These are phyloP conservation scores for Kryptolebias marmoratus DNA, from an alignment of 2,113 vertebrate genomes.

Conservation along the genomic window DNA sequence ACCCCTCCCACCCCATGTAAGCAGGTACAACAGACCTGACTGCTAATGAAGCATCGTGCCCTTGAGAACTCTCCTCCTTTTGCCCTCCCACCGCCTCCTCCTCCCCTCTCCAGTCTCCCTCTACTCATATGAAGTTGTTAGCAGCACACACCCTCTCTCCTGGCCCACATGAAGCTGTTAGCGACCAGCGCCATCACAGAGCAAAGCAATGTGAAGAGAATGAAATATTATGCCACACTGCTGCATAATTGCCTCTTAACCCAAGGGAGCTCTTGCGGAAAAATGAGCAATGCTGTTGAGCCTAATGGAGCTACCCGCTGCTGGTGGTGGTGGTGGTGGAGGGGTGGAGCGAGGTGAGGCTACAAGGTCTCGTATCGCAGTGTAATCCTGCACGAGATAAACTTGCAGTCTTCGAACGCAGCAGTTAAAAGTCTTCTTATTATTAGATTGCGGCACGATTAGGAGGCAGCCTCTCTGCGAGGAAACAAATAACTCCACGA, in stretches of 20 bases:
- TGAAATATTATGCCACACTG: constrained; percentile 82
- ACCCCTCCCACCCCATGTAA: constrained; percentile 10
- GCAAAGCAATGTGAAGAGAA: constrained; percentile 75
- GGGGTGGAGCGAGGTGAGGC: constrained; percentile 49
- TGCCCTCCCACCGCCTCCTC: background rate
- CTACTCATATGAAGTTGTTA: constrained; percentile 61
- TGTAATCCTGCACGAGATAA: constrained; percentile 62
- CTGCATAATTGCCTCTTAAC: constrained; percentile 83
- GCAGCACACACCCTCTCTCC: constrained; percentile 66
- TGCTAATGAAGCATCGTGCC: constrained; percentile 59
- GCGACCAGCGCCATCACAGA: constrained; percentile 50
- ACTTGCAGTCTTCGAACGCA: constrained; percentile 66
- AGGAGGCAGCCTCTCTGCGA: constrained; percentile 31
- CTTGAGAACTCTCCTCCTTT: constrained; percentile 53
- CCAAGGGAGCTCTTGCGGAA: constrained; percentile 82
- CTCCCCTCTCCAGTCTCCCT: constrained; percentile 22
- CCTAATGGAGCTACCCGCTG: constrained; percentile 73
- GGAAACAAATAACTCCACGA: constrained; percentile 49
- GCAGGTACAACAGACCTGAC: constrained; percentile 53
- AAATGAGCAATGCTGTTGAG: constrained; percentile 79
- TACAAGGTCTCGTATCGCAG: constrained; percentile 54
- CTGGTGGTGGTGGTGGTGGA: constrained; percentile 32
- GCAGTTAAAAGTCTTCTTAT: constrained; percentile 62
- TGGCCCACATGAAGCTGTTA: constrained; percentile 75
- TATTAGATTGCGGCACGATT: constrained; percentile 52